Conservation (phyloP, 2,113 vertebrate species). For the Crotalus tigris region DNA sequence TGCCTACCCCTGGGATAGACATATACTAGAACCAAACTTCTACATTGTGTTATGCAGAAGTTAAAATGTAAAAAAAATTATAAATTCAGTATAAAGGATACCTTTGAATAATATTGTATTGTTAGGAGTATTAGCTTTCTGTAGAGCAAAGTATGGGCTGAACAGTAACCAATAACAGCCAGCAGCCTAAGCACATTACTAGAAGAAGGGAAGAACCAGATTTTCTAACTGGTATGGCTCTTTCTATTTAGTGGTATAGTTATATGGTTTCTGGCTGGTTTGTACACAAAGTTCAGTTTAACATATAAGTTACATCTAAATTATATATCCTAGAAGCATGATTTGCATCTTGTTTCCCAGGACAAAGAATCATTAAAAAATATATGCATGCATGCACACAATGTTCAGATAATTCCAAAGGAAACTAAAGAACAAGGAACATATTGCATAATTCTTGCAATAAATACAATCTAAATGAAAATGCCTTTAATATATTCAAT, state of each 20-base stretch:
- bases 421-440: neutral
- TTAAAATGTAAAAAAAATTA: neutral
- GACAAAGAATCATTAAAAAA: neutral
- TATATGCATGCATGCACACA: neutral
- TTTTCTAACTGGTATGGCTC: neutral
- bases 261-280: neutral
- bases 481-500: neutral
- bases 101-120: neutral
- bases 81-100: neutral
- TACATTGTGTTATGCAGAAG: neutral
- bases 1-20: neutral
- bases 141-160: neutral
- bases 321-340: neutral
- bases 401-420: neutral
- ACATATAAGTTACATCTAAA: neutral
- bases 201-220: neutral
- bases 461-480: slow-evolving; percentile 25
- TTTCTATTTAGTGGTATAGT: neutral
- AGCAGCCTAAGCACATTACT: neutral
- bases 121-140: neutral
- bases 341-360: neutral
- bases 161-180: neutral
- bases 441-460: neutral
- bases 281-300: neutral
- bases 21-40: neutral